Evolutionary conservation across 2,113 vertebrate genomes (phyloP), one percentile per base, ranked within the genome.

Genomic region (Sebastes schlegelii): DNA sequence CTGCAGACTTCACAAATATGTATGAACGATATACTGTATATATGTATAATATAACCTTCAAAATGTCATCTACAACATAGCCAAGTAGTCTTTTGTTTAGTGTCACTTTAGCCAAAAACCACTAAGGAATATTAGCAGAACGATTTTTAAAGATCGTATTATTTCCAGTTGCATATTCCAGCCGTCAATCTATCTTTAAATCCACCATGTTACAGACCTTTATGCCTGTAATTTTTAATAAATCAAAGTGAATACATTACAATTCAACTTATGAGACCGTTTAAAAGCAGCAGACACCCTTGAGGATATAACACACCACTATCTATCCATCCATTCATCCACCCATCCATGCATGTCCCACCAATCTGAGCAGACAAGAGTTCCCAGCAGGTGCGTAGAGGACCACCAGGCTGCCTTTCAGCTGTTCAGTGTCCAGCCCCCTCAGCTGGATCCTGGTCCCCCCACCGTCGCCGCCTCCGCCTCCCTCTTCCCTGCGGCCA

Each of bases 311-410:
- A 65, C 67, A 42, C 40, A 71, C 6, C 48, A 75, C 7, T 45
- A 45, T 49, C 12, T 1, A 70, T 19, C 43, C 6, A 63, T 19
- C 34, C 40, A 42, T 34, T n/a, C 9, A 42, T n/a, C 66, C 14
- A 72, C 67, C 45, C 16, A 76, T 69, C 0, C 48, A 82, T 57
- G 23, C 67, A n/a, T 80, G 12, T 74, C 87, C 87, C 80, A 91
- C 87, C 90, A 91, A 54, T 86, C 49, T 58, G 57, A 87, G 87
- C 57, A 91, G 77, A 82, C 83, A 89, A 71, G 87, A 86, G 67
- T 80, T 89, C 46, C 90, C 85, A 67, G 80, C 87, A 78, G 90
- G 83, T 58, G 74, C 43, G 55, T 84, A 88, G 70, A 91, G 74
- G 80, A 89, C 80, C 80, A 89, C 80, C 60, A 91, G 79, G 71